Conservation (phyloP, 2,113 vertebrate species). For the Parus major region DNA sequence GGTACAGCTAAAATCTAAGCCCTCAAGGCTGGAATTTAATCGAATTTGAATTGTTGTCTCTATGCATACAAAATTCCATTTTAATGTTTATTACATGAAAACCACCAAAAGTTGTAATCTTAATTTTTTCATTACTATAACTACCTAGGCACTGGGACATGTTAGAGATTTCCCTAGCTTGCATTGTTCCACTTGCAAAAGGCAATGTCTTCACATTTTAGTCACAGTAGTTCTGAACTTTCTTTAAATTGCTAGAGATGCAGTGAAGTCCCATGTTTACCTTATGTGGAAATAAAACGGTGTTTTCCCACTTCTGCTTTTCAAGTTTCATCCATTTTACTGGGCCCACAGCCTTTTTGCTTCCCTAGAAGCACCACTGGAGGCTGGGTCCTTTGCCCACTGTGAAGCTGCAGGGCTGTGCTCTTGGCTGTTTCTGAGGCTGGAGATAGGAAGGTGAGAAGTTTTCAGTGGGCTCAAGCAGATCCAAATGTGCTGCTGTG, state of each 20-base stretch:
- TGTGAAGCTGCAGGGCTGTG: rapidly evolving
- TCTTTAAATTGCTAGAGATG: neutral
- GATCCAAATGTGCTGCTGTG: neutral
- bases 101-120: neutral
- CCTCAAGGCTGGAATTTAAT: neutral
- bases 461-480: neutral
- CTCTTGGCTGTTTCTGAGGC: neutral
- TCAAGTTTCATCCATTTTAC: neutral
- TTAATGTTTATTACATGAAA: neutral
- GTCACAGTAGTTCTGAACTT: neutral
- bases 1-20: neutral
- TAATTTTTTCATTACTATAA: neutral
- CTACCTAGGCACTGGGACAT: neutral
- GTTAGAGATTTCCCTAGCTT: neutral
- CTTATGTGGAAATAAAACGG: neutral
- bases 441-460: neutral
- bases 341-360: neutral
- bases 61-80: neutral
- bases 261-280: neutral
- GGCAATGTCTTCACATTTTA: neutral
- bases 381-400: neutral
- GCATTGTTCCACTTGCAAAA: neutral
- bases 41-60: neutral
- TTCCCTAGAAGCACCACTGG: neutral
- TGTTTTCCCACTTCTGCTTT: neutral